A percentile compares a stretch with the other conserved stretches of the same genome.
These are phyloP conservation scores for Chroicocephalus ridibundus DNA, from an alignment of 2,113 vertebrate genomes.

Conservation along the genomic window DNA sequence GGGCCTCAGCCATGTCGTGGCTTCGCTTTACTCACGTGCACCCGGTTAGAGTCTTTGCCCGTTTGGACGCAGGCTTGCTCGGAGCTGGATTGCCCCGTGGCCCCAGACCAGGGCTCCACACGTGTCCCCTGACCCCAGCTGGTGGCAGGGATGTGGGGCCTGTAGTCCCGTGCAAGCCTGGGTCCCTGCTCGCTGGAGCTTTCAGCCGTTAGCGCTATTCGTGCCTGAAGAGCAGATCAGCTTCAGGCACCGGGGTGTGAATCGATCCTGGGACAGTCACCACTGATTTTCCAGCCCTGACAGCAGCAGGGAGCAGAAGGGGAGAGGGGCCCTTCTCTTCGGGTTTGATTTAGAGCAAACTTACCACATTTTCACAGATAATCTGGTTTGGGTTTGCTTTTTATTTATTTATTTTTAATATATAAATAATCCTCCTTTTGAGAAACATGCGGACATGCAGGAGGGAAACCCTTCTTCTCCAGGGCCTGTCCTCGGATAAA, in stretches of 20 bases:
- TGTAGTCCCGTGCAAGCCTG: accelerated
- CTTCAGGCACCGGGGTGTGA: neutral
- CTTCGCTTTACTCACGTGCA: accelerated
- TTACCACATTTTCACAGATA: neutral
- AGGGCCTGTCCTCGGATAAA: neutral
- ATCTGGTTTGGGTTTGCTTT: neutral
- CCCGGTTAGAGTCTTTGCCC: neutral
- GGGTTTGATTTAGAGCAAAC: neutral
- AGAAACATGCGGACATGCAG: accelerated
- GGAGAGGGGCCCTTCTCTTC: neutral
- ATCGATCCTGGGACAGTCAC: too few species aligned
- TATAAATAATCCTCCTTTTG: neutral
- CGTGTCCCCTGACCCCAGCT: accelerated
- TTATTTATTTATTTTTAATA: neutral
- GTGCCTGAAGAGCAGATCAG: neutral
- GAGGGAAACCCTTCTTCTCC: neutral
- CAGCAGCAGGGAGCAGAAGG: neutral
- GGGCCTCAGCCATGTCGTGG: neutral
- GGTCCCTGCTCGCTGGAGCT: neutral
- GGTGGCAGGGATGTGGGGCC: neutral
- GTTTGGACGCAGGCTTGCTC: accelerated
- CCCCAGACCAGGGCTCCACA: neutral
- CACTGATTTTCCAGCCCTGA: neutral
- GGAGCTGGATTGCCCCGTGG: neutral
- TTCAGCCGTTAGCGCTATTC: accelerated